Evolutionary conservation across 2,888 invertebrate species (phyloP), one percentile per base, ranked within the genome.

Genomic region (Clusia tigrina): DNA sequence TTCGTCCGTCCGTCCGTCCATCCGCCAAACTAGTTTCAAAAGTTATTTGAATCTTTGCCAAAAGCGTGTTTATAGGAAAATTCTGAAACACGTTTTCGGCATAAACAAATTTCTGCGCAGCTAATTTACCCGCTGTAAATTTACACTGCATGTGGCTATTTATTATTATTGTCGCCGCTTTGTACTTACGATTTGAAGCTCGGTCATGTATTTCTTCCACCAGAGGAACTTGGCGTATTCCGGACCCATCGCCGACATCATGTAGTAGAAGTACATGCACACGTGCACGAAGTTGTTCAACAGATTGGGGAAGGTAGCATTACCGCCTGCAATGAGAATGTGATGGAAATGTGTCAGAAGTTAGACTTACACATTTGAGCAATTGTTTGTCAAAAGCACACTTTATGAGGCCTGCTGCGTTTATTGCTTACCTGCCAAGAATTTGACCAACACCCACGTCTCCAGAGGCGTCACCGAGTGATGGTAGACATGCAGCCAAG

Each of bases 121-220:
- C n/a, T n/a, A n/a, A n/a, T n/a, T n/a, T n/a, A n/a, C n/a, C n/a
- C n/a, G n/a, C n/a, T n/a, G n/a, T n/a, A n/a, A n/a, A n/a, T n/a
- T n/a, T n/a, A n/a, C n/a, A n/a, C n/a, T n/a, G n/a, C n/a, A n/a
- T n/a, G n/a, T n/a, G n/a, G n/a, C n/a, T n/a, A n/a, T n/a, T n/a
- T n/a, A n/a, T n/a, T n/a, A n/a, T n/a, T n/a, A n/a, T n/a, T n/a
- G n/a, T n/a, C n/a, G n/a, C n/a, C 32, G 32, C 32, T 32, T 32
- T 6, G 53, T 25, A 84, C 86, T 85, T 87, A 95, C 94, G 88
- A 96, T 93, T 87, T 96, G 96, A 78, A 96, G 85, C 58, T 90
- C 91, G n/a, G 96, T 96, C 81, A 97, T 91, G 82, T 96, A 92
- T 74, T 90, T 92, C 84, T 96, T 97, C 96, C 96, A 96, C 90